Base-by-base conservation (phyloP, 2,888 invertebrate species). In the Norana najaformis region DNA sequence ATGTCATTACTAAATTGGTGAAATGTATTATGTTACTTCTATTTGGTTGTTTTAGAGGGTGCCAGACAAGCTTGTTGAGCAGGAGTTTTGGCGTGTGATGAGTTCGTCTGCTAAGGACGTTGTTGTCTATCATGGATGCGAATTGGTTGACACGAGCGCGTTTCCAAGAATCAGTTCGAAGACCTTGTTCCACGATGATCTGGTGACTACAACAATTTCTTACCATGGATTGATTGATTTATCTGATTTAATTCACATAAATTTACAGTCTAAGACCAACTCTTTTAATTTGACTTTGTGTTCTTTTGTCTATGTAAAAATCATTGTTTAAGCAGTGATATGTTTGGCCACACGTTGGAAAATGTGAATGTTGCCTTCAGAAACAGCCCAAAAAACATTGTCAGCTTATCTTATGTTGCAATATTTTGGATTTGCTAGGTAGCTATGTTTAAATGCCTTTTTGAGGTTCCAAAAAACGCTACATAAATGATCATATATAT, bases 111-210 rank as follows among this genome's bases (percentile, higher is more conserved):
- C 98, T 94, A 98, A 98, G 94, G 98, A 99, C 94, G 98, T 99
- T 0, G 97, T 97, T 0, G 99, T 99, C 0, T 98, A 99, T 94
- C 99, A 99, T 94, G 99, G 99, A 1, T 99, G 99, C 0, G 99
- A 99, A 20, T 85, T 85, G 85, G 85, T 8, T 23, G 85, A 85
- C 37, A 85, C 37, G 6, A 85, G 85, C 36, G 85, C 36, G 20
- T 85, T 85, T 85, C 85, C 85, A 5, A 85, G 36, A 4, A 85
- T 36, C 35, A 37, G 14, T 23, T 85, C 85, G 35, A 5, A 85
- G 37, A 85, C 34, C 37, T 8, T 85, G 8, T 85, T n/a, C 85
- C 69, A n/a, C 11, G 69, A 69, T n/a, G 69, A 69, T n/a, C 3
- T 69, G 69, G 69, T 69, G 11, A 69, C 69, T 11, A 5, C 11